phyloP scores from a whole-genome alignment of 2,113 vertebrate genomes.

The Ceuthmochares aereus region DNA sequence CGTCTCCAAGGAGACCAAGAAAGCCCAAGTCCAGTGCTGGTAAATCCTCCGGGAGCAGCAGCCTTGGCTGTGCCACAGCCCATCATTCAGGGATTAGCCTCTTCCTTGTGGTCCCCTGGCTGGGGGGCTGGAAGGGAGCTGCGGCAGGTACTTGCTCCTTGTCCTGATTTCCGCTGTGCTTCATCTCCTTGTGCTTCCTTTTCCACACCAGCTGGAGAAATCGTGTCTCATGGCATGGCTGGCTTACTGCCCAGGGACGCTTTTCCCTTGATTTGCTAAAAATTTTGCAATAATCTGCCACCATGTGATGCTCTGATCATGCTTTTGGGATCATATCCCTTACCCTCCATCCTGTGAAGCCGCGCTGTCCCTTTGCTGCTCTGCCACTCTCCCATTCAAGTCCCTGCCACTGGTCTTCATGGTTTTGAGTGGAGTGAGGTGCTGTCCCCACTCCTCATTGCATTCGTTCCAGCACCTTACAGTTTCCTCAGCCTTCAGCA shows the following conservation, averaged over 20 bases:
- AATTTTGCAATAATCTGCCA: neutral
- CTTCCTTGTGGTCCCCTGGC: neutral
- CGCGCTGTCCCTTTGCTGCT: neutral
- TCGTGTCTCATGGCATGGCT: rapidly evolving
- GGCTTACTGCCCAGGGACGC: neutral
- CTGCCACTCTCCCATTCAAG: rapidly evolving
- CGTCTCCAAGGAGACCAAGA: conserved; percentile 83
- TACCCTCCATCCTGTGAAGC: rapidly evolving
- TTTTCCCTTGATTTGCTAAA: neutral
- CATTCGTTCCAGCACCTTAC: neutral
- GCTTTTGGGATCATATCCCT: neutral
- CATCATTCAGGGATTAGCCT: neutral
- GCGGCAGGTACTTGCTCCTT: neutral
- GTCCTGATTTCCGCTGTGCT: neutral
- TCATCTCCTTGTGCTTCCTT: neutral
- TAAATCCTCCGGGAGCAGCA: conserved; percentile 66
- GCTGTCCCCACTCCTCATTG: neutral
- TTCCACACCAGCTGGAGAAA: neutral
- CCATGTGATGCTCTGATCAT: neutral
- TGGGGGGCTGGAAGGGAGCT: neutral
- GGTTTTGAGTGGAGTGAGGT: neutral
- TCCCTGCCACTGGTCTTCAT: neutral
- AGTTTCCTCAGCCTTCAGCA: neutral
- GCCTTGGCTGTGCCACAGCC: conserved; percentile 59
- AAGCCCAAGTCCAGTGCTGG: conserved; percentile 74